A percentile compares a stretch with the other conserved stretches of the same genome.
Evolutionary conservation across 2,888 invertebrate species (phyloP).

Genomic region (Xestia xanthographa): DNA sequence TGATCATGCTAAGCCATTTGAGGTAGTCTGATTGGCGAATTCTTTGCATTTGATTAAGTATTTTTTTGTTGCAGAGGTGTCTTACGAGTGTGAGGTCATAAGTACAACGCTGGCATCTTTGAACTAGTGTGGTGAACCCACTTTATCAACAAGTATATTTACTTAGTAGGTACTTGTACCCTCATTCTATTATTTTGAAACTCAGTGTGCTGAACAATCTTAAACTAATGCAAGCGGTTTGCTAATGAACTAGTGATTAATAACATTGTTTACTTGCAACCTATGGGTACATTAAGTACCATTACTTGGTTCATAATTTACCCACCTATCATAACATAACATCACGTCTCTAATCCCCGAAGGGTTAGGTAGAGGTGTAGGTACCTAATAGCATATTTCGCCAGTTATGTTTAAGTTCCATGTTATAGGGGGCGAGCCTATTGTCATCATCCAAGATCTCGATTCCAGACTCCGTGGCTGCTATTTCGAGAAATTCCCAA

Average conservation of each 20-base stretch:
- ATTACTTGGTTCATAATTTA: neutral
- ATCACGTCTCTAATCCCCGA: no score
- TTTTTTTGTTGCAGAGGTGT: neutral
- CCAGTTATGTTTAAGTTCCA: no score
- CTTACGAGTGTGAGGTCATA: neutral
- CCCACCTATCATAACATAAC: neutral
- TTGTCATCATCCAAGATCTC: no score
- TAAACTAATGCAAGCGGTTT: neutral
- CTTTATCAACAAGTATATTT: neutral
- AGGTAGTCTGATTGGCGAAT: neutral
- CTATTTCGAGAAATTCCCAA: no score
- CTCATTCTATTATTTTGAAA: neutral
- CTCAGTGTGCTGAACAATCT: neutral
- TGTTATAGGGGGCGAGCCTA: no score
- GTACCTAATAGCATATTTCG: no score
- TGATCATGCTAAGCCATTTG: no score
- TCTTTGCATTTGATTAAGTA: neutral
- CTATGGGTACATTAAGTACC: no score
- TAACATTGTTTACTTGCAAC: neutral
- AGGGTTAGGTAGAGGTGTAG: no score
- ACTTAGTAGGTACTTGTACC: neutral
- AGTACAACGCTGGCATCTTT: neutral
- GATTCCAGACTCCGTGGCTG: no score
- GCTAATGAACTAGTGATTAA: neutral
- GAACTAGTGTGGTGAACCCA: neutral